Evolutionary conservation across 1,140 invertebrate genomes (phyloP).

Genomic region (Marisa cornuarietis): DNA sequence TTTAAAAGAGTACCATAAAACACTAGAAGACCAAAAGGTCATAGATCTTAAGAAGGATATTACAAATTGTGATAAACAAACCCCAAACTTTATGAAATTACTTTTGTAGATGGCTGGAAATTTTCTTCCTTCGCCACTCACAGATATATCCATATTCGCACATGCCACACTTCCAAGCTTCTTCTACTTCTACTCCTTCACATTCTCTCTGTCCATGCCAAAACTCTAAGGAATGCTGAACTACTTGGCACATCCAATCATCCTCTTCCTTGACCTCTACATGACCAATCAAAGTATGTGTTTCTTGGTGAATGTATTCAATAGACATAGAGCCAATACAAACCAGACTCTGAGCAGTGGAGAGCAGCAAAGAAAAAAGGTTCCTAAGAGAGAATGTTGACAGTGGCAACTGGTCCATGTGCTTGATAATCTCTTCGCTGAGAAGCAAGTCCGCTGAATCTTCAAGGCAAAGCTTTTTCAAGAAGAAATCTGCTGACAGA

Average conservation of each 20-base stretch:
- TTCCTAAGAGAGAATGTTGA: slow-evolving; percentile 32
- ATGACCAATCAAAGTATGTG: slow-evolving; percentile 35
- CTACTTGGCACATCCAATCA: slow-evolving; percentile 32
- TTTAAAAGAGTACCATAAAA: too few species aligned
- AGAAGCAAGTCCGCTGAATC: slow-evolving; percentile 39
- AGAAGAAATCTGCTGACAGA: slow-evolving; percentile 37
- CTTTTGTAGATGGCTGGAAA: too few species aligned
- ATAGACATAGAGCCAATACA: slow-evolving; percentile 46
- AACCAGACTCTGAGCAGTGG: slow-evolving; percentile 39
- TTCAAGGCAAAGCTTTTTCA: slow-evolving; percentile 40
- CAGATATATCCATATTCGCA: slow-evolving; percentile 55
- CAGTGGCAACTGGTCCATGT: slow-evolving; percentile 23
- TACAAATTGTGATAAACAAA: too few species aligned
- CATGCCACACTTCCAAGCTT: slow-evolving; percentile 57
- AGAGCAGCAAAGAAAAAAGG: slow-evolving; percentile 46
- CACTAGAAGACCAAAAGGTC: too few species aligned
- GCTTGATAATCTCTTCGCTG: slow-evolving; percentile 36
- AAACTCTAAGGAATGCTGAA: slow-evolving; percentile 43
- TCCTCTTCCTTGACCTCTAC: slow-evolving; percentile 41
- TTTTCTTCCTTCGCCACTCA: slow-evolving; percentile 52
- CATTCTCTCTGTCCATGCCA: slow-evolving; percentile 49
- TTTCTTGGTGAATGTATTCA: slow-evolving; percentile 54
- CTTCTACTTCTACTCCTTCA: slow-evolving; percentile 57
- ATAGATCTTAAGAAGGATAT: too few species aligned
- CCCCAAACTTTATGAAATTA: too few species aligned